phyloP scores from a whole-genome alignment of 2,888 invertebrate species.

The Tenthredo distinguenda region DNA sequence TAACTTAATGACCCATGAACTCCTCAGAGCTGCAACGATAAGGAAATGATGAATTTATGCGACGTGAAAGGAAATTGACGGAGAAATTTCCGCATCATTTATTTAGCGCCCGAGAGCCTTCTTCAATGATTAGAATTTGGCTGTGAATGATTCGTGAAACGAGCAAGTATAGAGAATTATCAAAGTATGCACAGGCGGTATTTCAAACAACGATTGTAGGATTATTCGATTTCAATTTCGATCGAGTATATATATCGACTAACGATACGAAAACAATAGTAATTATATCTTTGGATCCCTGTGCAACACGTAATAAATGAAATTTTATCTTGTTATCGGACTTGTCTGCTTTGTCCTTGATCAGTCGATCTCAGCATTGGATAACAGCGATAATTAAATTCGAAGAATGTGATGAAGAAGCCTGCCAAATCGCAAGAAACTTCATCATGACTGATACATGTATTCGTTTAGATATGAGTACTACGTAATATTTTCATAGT shows the following conservation, averaged over 20 bases:
- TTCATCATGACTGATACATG: constrained; percentile 1
- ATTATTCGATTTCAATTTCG: neutral
- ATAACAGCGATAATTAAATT: neutral
- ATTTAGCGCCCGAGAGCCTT: neutral
- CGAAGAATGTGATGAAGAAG: neutral
- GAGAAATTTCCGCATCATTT: neutral
- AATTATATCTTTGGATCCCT: neutral
- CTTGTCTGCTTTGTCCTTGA: neutral
- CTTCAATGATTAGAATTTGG: too few species aligned
- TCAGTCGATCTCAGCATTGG: neutral
- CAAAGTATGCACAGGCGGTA: neutral
- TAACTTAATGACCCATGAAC: constrained; percentile 11
- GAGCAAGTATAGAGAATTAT: neutral
- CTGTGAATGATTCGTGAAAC: neutral
- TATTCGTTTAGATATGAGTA: neutral
- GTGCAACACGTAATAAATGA: neutral
- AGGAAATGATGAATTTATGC: neutral
- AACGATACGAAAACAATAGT: neutral
- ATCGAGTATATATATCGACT: neutral
- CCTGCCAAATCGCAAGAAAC: neutral
- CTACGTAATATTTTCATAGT: neutral
- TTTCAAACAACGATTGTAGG: neutral
- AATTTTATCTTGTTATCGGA: neutral
- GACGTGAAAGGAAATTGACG: neutral
- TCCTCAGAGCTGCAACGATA: neutral